These are phyloP conservation scores for Ormyrus nitidulus DNA, from an alignment of 2,888 invertebrate genomes.

Conservation along the genomic window DNA sequence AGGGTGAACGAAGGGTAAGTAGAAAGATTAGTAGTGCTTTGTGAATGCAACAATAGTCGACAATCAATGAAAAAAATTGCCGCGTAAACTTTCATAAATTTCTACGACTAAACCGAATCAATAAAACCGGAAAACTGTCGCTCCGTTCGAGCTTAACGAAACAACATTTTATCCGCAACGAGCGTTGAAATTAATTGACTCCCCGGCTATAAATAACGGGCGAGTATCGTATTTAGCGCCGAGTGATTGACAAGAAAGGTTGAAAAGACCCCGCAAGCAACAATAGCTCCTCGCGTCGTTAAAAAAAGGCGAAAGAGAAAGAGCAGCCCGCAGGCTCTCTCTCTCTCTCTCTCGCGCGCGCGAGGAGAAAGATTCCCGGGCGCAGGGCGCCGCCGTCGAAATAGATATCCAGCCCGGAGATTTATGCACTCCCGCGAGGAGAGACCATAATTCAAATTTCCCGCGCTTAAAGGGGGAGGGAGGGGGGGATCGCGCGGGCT, in stretches of 20 bases:
- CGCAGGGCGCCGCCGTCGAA: constrained; percentile 14
- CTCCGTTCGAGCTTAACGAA: background rate
- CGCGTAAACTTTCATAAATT: too few species aligned
- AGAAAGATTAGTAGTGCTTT: too few species aligned
- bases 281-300: constrained; percentile 10
- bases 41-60: too few species aligned
- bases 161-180: background rate
- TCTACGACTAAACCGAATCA: too few species aligned
- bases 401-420: constrained; percentile 26
- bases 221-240: constrained; percentile 14
- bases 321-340: background rate
- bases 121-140: too few species aligned
- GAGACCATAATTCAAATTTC: constrained; percentile 55
- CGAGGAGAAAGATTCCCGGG: constrained; percentile 11
- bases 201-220: constrained; percentile 39
- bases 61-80: too few species aligned
- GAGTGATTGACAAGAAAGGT: constrained; percentile 38
- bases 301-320: constrained; percentile 11
- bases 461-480: constrained; percentile 13
- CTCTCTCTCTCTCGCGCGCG: background rate
- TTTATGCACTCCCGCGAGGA: constrained; percentile 55
- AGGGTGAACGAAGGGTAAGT: too few species aligned
- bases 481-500: background rate
- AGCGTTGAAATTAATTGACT: constrained; percentile 38
- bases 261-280: constrained; percentile 29